phyloP scores from a whole-genome alignment of 2,113 vertebrate genomes.

The Meriones unguiculatus region DNA sequence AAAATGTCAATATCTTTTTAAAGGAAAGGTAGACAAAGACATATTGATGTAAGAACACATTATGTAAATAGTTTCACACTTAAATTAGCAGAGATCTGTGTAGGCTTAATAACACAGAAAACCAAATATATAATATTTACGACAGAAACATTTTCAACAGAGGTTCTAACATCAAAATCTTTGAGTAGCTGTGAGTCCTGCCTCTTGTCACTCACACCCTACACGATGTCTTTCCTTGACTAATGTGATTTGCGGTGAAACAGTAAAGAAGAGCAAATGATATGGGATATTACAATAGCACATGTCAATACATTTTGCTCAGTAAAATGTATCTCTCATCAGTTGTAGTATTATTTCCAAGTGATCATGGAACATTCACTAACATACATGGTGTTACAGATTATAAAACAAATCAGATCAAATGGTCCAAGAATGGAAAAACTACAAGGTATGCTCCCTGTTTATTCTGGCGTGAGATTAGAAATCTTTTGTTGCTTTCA shows the following conservation, averaged over 20 bases:
- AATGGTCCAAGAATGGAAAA: not conserved
- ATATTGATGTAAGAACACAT: not conserved
- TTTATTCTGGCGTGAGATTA: not conserved
- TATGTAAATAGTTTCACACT: not conserved
- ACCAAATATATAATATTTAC: not conserved
- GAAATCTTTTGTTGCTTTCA: not conserved
- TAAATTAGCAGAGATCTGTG: not conserved
- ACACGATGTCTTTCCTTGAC: not conserved
- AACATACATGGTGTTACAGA: not conserved
- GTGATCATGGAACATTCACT: not conserved
- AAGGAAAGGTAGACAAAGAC: not conserved
- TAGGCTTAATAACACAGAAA: not conserved
- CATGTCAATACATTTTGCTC: not conserved
- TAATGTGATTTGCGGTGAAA: not conserved
- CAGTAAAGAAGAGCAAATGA: not conserved
- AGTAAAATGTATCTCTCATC: not conserved
- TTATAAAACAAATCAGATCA: not conserved
- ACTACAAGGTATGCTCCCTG: not conserved
- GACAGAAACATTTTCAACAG: not conserved
- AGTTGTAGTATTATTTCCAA: not conserved
- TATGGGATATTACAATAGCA: not conserved
- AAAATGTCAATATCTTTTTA: conserved; percentile 9
- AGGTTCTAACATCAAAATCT: not conserved
- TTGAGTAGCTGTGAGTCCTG: not conserved
- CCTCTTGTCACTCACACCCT: not conserved